Base-by-base conservation (phyloP, 2,113 vertebrate species). In the Pandion haliaetus region DNA sequence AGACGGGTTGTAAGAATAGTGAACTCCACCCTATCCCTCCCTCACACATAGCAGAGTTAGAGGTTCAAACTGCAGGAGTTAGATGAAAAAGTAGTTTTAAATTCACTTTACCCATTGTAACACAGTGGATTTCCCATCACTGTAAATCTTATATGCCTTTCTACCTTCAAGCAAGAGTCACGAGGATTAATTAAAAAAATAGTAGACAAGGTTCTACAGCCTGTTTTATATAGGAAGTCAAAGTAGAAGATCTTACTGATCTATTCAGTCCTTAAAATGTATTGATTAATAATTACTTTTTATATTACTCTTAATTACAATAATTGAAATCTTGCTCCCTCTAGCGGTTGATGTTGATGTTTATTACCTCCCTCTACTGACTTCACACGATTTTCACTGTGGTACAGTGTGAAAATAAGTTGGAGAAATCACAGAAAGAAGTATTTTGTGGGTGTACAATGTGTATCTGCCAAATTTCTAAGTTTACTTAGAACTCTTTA, bases 241-340 rank as follows among this genome's bases (percentile, higher is more conserved):
- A 69, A 44, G 17, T 45, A 42, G 5, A 65, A n/a, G 5, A 82
- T 52, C 17, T 76, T 61, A 61, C 3, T 55, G 5, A 24, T 62
- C 45, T 52, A 47, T 18, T 61, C n/a, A 57, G 18, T 40, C 14
- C n/a, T 58, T 59, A 62, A 85, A 79, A 74, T 21, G 38, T 34
- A 59, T 8, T 50, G 59, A 81, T 83, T 86, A 66, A 32, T 63
- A 45, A 78, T 65, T 50, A 82, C 52, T 17, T 55, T 84, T 34
- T 40, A 10, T 17, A 89, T 26, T 3, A 26, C 10, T 32, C 24
- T 42, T 65, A 74, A 81, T 42, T 47, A 84, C n/a, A 96, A 58
- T 49, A 38, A 72, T 32, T 91, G 82, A 92, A 81, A 63, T 84
- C 54, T 94, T 92, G 34, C 96, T 67, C 92, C 96, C 90, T 76